A percentile compares a stretch with the other conserved stretches of the same genome.
These are phyloP conservation scores for Apteryx owenii DNA, from an alignment of 2,113 vertebrate species.

Conservation along the genomic window DNA sequence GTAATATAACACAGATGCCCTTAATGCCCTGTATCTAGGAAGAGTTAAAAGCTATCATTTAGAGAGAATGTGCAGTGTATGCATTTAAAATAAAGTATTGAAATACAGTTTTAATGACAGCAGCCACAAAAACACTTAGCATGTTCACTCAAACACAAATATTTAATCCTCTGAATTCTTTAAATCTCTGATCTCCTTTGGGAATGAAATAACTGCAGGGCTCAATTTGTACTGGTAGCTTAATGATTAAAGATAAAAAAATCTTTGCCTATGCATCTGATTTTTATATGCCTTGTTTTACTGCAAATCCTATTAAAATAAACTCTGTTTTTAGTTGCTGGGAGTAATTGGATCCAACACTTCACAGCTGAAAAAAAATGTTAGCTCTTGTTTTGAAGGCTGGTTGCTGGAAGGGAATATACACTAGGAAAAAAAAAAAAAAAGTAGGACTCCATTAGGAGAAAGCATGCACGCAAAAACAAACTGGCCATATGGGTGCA, in stretches of 20 bases:
- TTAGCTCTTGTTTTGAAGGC: conserved; percentile 69
- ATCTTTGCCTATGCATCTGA: conserved; percentile 84
- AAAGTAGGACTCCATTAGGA: background rate
- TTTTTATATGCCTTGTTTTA: conserved; percentile 85
- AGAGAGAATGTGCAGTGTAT: background rate
- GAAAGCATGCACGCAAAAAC: conserved; percentile 13
- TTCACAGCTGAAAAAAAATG: conserved; percentile 73
- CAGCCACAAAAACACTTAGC: conserved; percentile 77
- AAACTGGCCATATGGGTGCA: background rate
- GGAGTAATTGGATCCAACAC: conserved; percentile 83
- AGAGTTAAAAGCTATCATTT: conserved; percentile 33
- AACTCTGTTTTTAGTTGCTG: conserved; percentile 79
- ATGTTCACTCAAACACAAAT: conserved; percentile 84
- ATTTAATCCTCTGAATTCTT: conserved; percentile 86
- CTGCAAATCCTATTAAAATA: conserved; percentile 86
- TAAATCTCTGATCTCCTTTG: conserved; percentile 82
- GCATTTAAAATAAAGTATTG: conserved; percentile 64
- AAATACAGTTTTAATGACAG: conserved; percentile 80
- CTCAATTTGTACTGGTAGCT: conserved; percentile 87
- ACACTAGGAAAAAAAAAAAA: background rate
- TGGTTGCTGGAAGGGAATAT: conserved; percentile 64
- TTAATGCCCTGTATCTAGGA: background rate
- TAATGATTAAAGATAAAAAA: conserved; percentile 90
- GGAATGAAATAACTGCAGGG: conserved; percentile 84
- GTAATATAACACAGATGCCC: background rate